Base-by-base conservation (phyloP, 2,797 vertebrate species). In the Parambassis ranga region DNA sequence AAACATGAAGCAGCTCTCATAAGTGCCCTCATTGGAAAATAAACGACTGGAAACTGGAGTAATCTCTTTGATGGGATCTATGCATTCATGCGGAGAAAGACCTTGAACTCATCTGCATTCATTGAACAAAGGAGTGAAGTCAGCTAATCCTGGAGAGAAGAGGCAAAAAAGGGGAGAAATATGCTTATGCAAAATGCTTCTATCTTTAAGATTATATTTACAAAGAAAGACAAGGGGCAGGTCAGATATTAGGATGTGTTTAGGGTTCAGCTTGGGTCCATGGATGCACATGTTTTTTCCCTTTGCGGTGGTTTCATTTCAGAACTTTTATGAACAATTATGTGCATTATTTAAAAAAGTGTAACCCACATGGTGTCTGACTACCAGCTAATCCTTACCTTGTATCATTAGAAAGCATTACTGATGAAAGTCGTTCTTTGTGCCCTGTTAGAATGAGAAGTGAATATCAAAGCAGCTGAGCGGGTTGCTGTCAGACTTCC, bases 1-100 rank as follows among this genome's bases (percentile, higher is more conserved):
- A 31, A 59, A 47, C 43, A 23, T 51, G 8, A 53, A 73, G 19
- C 18, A 23, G 8, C 22, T 42, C 43, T 11, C 47, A 2, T 13
- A 20, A 47, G 20, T 65, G 31, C 26, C 50, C 35, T 59, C 19
- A 47, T 75, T 68, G 62, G 65, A 72, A 79, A 69, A 60, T 65
- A 13, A 76, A 62, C 20, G 14, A 68, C 20, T 2, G 2, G 31
- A 59, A 10, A 64, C 16, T 4, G 1, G 18, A 59, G 28, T 48
- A 41, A 3, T 76, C 60, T 69, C 71, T 82, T 83, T 87, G 85
- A 87, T 72, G 63, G 66, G 72, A 78, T 87, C 33, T 60, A 14
- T 72, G 64, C 53, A 65, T 38, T 83, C 73, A 84, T 64, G 85
- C 79, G 79, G 49, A 61, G 24, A 30, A 53, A 73, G 58, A 24